Evolutionary conservation across 2,113 vertebrate genomes (phyloP), one percentile per base, ranked within the genome.

Genomic region (Colaptes auratus): DNA sequence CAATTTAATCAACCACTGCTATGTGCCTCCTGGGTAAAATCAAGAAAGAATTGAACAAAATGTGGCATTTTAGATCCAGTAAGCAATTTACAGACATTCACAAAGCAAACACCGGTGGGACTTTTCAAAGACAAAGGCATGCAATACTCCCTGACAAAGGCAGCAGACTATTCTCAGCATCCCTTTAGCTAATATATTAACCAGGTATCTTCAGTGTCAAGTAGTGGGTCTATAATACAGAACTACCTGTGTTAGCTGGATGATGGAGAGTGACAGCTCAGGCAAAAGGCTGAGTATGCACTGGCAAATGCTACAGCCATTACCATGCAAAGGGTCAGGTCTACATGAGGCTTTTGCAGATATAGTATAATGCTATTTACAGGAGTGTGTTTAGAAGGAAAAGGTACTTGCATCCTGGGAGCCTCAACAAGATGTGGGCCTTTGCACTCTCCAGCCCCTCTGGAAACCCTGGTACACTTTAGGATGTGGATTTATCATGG

Each of bases 61-160:
- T 65, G 27, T 92, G 53, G 31, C 48, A 73, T 94, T 96, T 95
- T 81, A 42, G 56, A 94, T 92, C 75, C 93, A 96, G 90, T 93
- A 82, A 88, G 64, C 82, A 95, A 87, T 95, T 87, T 92, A 95
- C 24, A 96, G 48, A 69, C 72, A 74, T 91, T 97, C 88, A 75
- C 88, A 89, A 86, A 95, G 92, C 94, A 97, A 97, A 97, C 74
- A 64, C 93, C 94, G 69, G 48, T 79, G 92, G 91, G 93, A 90
- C 82, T 88, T 86, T 89, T 91, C 86, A 92, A 92, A 97, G 86
- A 39, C 71, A 48, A 72, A 24, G 76, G 42, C 42, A 84, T 91
- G 55, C 65, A 81, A 70, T 90, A 87, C 63, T 65, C 81, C 42
- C 25, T 20, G 18, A 65, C 90, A 78, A 81, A 90, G 76, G 85